A percentile compares a stretch with the other conserved stretches of the same genome.
Conservation (phyloP, 2,797 vertebrate genomes). For the Carapus acus region DNA sequence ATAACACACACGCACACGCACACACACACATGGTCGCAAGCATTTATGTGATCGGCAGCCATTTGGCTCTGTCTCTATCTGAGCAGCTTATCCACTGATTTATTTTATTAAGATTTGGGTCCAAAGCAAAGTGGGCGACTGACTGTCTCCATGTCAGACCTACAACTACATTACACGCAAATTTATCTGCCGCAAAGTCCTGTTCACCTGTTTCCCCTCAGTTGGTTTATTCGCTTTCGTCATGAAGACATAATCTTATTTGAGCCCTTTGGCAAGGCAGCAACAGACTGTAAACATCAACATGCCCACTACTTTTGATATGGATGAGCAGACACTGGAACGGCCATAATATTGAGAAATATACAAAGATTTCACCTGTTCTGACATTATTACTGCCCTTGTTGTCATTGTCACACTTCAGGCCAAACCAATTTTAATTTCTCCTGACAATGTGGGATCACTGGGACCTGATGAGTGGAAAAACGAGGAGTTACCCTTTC, state of each 20-base stretch:
- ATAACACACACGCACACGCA: conserved; percentile 3
- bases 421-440: too few relatives aligned
- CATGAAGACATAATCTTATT: neutral
- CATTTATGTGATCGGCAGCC: conserved; percentile 7
- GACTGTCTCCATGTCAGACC: conserved; percentile 60
- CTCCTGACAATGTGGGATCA: too few relatives aligned
- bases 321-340: too few relatives aligned
- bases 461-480: too few relatives aligned
- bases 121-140: conserved; percentile 48
- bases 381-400: too few relatives aligned
- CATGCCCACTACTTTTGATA: neutral
- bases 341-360: too few relatives aligned
- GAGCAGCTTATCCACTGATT: conserved; percentile 38
- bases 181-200: conserved; percentile 33
- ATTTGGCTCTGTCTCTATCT: conserved; percentile 42
- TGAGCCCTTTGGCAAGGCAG: too few relatives aligned
- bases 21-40: neutral
- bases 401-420: too few relatives aligned
- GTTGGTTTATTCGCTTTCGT: neutral
- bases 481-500: too few relatives aligned
- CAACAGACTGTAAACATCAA: neutral
- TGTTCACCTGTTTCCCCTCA: conserved; percentile 20
- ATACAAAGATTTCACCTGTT: too few relatives aligned
- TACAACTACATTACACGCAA: conserved; percentile 52
- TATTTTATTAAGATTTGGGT: conserved; percentile 27